Base-by-base conservation (phyloP, 2,797 vertebrate genomes). In the Potorous gilbertii region DNA sequence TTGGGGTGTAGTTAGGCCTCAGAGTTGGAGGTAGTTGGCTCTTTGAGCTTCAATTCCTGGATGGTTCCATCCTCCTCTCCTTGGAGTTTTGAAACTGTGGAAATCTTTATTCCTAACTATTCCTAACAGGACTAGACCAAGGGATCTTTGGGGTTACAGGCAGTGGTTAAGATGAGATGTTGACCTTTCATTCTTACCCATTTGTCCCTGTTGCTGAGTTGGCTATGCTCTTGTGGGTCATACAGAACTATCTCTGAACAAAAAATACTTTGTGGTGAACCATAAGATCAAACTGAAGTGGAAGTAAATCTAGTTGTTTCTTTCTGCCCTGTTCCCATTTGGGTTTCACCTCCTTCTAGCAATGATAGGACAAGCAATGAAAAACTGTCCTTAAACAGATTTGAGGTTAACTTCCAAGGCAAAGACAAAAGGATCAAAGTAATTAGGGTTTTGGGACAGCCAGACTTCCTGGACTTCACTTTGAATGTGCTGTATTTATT, bases 311-410 rank as follows among this genome's bases (percentile, higher is more conserved):
- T 55, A 74, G 21, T 74, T 5, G 28, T 0, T 24, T 24, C 52
- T 27, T 74, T 31, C 31, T 12, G 9, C 50, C 18, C 18, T 55
- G 21, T 59, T 5, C 52, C 52, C 1, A 8, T 46, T 74, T 90
- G 14, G 21, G 56, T 81, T 74, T 96, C 54, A 90, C 57, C n/a
- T 54, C 28, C 4, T 93, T 94, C 66, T 90, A 89, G 54, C n/a
- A 56, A 55, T 21, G 0, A n/a, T 34, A 13, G 57, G 14, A 52
- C 9, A 93, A 54, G 54, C 50, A 54, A 57, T 56, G 90, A 92
- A 50, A 27, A 92, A 91, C 94, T 94, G 89, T 92, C 57, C 90
- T 96, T 62, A 40, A 93, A 92, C 34, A 74, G 29, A 93, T 92
- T 93, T 92, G 21, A 54, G 29, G 40, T 94, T 54, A 59, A 93